Conservation (phyloP, 2,797 vertebrate genomes). For the Taenioides sp. region DNA sequence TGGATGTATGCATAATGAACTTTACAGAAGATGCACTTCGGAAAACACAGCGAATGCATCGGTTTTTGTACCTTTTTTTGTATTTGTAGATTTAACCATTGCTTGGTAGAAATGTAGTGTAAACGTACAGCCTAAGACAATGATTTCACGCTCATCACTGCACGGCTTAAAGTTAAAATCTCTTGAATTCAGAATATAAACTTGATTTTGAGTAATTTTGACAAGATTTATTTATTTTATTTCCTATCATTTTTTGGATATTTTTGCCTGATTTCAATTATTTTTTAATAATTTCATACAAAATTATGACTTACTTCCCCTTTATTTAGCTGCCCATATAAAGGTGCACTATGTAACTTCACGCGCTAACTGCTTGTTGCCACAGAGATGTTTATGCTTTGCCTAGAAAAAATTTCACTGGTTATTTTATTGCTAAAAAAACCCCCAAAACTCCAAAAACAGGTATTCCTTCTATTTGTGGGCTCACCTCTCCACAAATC, state of each 20-base stretch:
- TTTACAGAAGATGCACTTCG: conserved; percentile 47
- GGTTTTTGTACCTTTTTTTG: conserved; percentile 82
- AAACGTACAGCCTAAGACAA: conserved; percentile 47
- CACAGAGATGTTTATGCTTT: not conserved
- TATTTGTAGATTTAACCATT: conserved; percentile 73
- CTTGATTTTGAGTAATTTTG: not conserved
- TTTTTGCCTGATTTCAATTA: not conserved
- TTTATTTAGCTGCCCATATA: not conserved
- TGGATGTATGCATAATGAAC: conserved; percentile 64
- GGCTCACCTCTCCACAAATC: too few relatives aligned
- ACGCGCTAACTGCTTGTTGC: too few relatives aligned
- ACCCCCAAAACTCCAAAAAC: too few relatives aligned
- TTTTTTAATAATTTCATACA: too few relatives aligned
- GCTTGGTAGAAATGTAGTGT: conserved; percentile 65
- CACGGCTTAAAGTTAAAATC: not conserved
- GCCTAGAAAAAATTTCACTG: too few relatives aligned
- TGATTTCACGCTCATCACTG: conserved; percentile 47
- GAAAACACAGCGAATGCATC: conserved; percentile 50
- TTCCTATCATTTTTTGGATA: not conserved
- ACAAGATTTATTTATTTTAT: not conserved
- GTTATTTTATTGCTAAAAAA: too few relatives aligned
- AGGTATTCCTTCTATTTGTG: too few relatives aligned
- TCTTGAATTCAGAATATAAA: not conserved
- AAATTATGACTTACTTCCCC: too few relatives aligned
- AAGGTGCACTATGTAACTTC: not conserved